Base-by-base conservation (phyloP, 2,797 vertebrate species). In the Girardinus metallicus region DNA sequence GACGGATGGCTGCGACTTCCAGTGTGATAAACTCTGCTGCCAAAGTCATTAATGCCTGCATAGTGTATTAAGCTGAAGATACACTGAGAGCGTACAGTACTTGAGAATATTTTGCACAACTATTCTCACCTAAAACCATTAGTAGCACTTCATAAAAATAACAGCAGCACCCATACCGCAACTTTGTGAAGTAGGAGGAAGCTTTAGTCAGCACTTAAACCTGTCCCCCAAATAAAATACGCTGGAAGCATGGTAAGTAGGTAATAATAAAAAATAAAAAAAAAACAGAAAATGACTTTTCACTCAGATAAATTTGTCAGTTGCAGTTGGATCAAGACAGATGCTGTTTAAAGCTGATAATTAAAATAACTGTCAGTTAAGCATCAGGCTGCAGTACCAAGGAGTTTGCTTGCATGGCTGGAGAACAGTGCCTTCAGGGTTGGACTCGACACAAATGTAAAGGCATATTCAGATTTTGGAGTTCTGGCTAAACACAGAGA, bases 141-240 rank as follows among this genome's bases (percentile, higher is more conserved):
- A 74, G 82, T 86, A 89, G 85, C 88, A 87, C 87, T 91, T 86
- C 68, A 86, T 80, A 78, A 83, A 87, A 89, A 92, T 86, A 80
- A 78, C 83, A 86, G 90, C 84, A 89, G 88, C 82, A 66, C 26
- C 76, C 70, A 79, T 78, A 74, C 87, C 86, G 75, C 80, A 87
- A 84, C 71, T 86, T 64, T 60, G 73, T 79, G 76, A 90, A 87
- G 83, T 82, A 78, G 88, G 90, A 89, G 72, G 80, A 81, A 89
- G 87, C 87, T 86, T 77, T 80, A 86, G 86, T 80, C 82, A 86
- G 77, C 87, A 90, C 83, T 84, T 81, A 83, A 34, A 86, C 79
- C 86, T 84, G 82, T 79, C 75, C 55, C 70, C 41, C 44, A n/a
- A 49, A 73, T 78, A 55, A 91, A 86, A 78, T 46, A 75, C 80